Conservation (phyloP, 2,888 invertebrate species). For the Apotomis betuletana region DNA sequence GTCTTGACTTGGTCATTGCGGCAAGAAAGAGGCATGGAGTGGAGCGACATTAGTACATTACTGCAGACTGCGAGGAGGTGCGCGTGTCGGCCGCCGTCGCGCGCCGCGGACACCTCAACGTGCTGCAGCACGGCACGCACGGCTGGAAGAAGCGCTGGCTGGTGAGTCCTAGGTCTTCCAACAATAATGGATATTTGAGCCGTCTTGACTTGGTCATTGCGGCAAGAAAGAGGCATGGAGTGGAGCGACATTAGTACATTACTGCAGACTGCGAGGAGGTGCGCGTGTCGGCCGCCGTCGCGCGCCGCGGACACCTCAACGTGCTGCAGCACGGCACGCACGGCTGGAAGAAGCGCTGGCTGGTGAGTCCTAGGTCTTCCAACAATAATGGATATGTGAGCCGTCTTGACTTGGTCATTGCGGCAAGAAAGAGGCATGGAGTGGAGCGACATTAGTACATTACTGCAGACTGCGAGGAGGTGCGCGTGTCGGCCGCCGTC, state of each 20-base stretch:
- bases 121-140: slow-evolving; percentile 98
- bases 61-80: slow-evolving; percentile 98
- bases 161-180: slow-evolving; percentile 84
- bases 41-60: too few species aligned
- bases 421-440: too few species aligned
- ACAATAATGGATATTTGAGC: too few species aligned
- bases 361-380: slow-evolving; percentile 86
- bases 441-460: too few species aligned
- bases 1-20: too few species aligned
- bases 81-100: slow-evolving; percentile 98
- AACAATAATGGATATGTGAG: too few species aligned
- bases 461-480: slow-evolving; percentile 98
- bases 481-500: slow-evolving; percentile 97
- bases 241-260: too few species aligned
- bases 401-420: too few species aligned
- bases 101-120: slow-evolving; percentile 97
- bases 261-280: slow-evolving; percentile 99
- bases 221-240: too few species aligned
- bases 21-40: too few species aligned
- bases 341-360: slow-evolving; percentile 99
- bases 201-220: too few species aligned
- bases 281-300: slow-evolving; percentile 97
- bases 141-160: slow-evolving; percentile 99
- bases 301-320: slow-evolving; percentile 97
- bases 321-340: slow-evolving; percentile 98